phyloP scores from a whole-genome alignment of 2,888 invertebrate genomes.

The Heliconius cydno region DNA sequence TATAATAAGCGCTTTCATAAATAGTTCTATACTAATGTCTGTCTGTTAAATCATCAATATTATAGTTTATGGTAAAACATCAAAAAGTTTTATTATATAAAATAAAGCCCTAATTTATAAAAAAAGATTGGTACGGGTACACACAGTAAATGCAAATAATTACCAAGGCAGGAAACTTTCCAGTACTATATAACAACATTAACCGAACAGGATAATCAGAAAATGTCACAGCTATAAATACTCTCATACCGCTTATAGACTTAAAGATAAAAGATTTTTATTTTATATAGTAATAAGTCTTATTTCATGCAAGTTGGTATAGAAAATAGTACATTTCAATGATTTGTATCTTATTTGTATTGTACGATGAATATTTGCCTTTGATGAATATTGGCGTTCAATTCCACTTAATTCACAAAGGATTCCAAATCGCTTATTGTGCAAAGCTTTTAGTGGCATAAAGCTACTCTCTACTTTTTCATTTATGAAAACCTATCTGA shows the following conservation, averaged over 20 bases:
- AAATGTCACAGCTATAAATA: slow-evolving; percentile 34
- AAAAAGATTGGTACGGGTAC: neutral
- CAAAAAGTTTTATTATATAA: neutral
- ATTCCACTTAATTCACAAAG: slow-evolving; percentile 14
- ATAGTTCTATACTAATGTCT: too few relatives aligned
- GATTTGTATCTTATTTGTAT: neutral
- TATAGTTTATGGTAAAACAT: too few relatives aligned
- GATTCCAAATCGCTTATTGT: slow-evolving; percentile 11
- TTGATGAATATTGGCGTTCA: neutral
- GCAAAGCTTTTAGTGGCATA: slow-evolving; percentile 14
- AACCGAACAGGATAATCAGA: slow-evolving; percentile 8
- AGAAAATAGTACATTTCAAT: neutral
- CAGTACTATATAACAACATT: slow-evolving; percentile 9
- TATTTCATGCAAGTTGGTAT: neutral
- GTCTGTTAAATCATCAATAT: too few relatives aligned
- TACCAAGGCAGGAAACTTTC: slow-evolving; percentile 11
- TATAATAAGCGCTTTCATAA: too few relatives aligned
- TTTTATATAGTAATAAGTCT: slow-evolving; percentile 4
- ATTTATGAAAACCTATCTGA: neutral
- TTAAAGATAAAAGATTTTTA: neutral
- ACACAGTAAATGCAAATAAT: slow-evolving; percentile 5
- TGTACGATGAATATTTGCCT: too few relatives aligned
- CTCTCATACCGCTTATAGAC: neutral
- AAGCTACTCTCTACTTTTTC: neutral
- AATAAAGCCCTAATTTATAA: neutral